Evolutionary conservation across 2,888 invertebrate genomes (phyloP).

Genomic region (Tortrix viridana): DNA sequence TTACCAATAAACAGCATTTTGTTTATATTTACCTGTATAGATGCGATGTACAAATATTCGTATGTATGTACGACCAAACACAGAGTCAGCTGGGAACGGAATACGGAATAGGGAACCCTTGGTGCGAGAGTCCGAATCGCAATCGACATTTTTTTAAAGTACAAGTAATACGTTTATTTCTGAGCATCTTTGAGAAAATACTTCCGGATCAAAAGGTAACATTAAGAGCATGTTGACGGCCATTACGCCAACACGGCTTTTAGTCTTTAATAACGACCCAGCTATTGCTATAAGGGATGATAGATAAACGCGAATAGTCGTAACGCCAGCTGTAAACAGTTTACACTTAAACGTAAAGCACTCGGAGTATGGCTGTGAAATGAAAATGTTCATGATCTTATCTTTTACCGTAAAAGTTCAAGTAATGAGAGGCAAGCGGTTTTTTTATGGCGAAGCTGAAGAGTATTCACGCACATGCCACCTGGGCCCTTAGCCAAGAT

Average conservation of each 20-base stretch:
- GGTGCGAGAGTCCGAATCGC: no score
- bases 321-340: conserved; percentile 54
- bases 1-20: no score
- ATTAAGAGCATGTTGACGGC: not conserved
- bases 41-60: no score
- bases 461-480: no score
- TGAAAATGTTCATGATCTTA: conserved; percentile 53
- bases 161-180: no score
- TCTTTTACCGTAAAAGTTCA: conserved; percentile 36
- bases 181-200: no score
- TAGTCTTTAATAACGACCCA: not conserved
- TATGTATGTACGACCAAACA: no score
- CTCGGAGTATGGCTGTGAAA: conserved; percentile 47
- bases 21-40: no score
- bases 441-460: not conserved
- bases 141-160: no score
- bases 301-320: conserved; percentile 49
- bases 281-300: conserved; percentile 40
- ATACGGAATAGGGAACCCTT: no score
- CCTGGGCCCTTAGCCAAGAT: no score
- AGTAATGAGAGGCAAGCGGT: conserved; percentile 2
- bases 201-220: not conserved
- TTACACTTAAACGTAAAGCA: conserved; percentile 58
- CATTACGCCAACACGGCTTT: not conserved
- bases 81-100: no score